Percentiles rank a stretch among this genome's conserved stretches.
These are phyloP conservation scores for Nesoenas mayeri DNA, from an alignment of 2,113 vertebrate genomes.

Conservation along the genomic window DNA sequence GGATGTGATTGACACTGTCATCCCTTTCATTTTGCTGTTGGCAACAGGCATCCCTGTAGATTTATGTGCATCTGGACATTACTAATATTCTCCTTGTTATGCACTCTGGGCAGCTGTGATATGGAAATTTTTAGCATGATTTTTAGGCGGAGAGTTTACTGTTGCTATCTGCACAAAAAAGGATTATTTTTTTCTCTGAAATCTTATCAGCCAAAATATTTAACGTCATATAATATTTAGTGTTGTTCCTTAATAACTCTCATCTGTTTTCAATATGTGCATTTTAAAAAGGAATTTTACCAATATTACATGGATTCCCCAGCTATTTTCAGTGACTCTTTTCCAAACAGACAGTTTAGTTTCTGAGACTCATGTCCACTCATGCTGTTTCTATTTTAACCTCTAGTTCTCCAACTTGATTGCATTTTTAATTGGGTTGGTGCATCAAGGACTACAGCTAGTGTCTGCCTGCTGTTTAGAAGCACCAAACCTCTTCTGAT, in stretches of 20 bases:
- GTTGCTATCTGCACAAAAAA: slow-evolving; percentile 27
- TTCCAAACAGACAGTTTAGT: neutral
- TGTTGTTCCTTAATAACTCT: slow-evolving; percentile 11
- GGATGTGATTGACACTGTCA: slow-evolving; percentile 85
- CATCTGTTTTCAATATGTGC: neutral
- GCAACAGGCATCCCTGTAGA: slow-evolving; percentile 79
- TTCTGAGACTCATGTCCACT: neutral
- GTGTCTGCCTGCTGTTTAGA: slow-evolving; percentile 3
- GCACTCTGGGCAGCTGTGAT: slow-evolving; percentile 77
- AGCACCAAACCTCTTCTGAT: neutral
- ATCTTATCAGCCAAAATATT: slow-evolving; percentile 60
- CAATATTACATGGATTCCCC: neutral
- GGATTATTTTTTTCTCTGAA: slow-evolving; percentile 20
- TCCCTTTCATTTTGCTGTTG: slow-evolving; percentile 80
- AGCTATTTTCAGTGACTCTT: neutral
- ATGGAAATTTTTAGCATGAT: slow-evolving; percentile 72
- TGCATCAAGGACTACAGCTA: neutral
- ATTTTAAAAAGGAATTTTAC: neutral
- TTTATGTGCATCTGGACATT: slow-evolving; percentile 82
- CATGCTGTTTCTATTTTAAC: slow-evolving; percentile 2
- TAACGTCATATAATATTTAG: neutral
- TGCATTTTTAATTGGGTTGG: slow-evolving; percentile 47
- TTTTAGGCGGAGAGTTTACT: slow-evolving; percentile 58
- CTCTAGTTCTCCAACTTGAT: slow-evolving; percentile 24
- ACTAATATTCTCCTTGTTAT: slow-evolving; percentile 81